Evolutionary conservation across 2,113 vertebrate genomes (phyloP).

Genomic region (Festucalex cinctus): DNA sequence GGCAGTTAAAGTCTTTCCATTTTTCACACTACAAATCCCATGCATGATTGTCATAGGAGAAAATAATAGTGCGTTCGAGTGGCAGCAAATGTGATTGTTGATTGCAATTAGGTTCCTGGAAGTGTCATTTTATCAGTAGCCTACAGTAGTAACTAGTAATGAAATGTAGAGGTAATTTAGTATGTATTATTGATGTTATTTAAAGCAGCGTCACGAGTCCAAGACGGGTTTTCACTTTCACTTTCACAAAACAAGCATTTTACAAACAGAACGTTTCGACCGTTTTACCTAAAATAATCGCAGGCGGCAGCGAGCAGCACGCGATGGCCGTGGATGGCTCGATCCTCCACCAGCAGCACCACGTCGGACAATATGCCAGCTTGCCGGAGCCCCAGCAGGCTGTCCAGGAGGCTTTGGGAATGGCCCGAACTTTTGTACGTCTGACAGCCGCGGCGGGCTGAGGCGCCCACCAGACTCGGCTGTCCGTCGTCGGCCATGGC

Average conservation of each 20-base stretch:
- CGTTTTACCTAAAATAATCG: constrained; percentile 89
- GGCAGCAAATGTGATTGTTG: not conserved
- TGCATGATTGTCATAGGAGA: not conserved
- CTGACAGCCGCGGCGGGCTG: constrained; percentile 70
- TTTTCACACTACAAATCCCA: not conserved
- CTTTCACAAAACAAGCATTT: not conserved
- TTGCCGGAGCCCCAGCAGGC: constrained; percentile 82
- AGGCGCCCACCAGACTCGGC: constrained; percentile 56
- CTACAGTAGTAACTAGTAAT: not conserved
- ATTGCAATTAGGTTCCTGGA: not conserved
- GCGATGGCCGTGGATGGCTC: constrained; percentile 86
- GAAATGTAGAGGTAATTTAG: not conserved
- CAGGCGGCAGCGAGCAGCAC: constrained; percentile 93
- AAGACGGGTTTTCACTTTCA: not conserved
- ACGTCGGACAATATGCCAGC: constrained; percentile 88
- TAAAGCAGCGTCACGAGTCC: not conserved
- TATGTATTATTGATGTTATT: not conserved
- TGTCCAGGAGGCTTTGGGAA: constrained; percentile 82
- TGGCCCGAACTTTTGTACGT: constrained; percentile 83
- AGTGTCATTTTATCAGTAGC: not conserved
- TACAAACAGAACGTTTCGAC: not conserved
- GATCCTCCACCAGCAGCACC: constrained; percentile 86
- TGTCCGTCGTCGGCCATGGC: constrained; percentile 82
- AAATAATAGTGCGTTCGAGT: not conserved
- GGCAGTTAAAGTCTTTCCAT: not conserved